A percentile compares a stretch with the other conserved stretches of the same genome.
Conservation (phyloP, 2,113 vertebrate genomes). For the Salvator merianae region DNA sequence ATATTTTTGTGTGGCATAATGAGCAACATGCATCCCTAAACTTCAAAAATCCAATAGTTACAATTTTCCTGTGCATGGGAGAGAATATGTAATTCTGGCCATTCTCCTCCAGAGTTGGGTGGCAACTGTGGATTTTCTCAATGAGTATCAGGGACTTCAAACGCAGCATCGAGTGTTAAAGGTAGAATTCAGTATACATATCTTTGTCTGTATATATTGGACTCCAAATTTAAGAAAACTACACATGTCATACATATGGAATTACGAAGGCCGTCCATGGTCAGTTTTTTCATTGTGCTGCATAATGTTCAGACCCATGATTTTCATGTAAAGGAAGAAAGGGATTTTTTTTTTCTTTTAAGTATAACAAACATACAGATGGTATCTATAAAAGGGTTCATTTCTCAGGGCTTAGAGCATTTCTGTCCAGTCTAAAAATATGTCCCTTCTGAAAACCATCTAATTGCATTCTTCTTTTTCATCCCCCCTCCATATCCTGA, state of each 20-base stretch:
- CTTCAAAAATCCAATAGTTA: no score
- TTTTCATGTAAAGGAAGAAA: neutral
- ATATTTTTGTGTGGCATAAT: no score
- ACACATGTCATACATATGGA: no score
- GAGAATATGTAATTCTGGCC: no score
- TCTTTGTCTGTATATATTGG: no score
- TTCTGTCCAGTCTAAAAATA: neutral
- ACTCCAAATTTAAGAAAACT: no score
- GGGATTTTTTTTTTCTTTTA: neutral
- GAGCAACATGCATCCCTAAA: no score
- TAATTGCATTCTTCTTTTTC: neutral
- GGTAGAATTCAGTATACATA: neutral
- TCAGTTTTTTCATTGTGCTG: neutral
- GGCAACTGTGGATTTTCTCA: neutral
- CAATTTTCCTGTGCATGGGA: no score
- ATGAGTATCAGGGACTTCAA: neutral
- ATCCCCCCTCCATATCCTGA: no score
- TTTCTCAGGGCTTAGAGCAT: neutral
- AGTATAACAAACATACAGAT: no score
- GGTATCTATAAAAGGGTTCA: neutral
- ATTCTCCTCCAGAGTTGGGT: no score
- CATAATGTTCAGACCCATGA: neutral
- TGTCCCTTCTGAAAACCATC: neutral
- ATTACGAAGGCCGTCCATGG: neutral
- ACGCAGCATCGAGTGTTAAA: neutral